phyloP scores from a whole-genome alignment of 1,140 invertebrate genomes.

The Delia radicum region DNA sequence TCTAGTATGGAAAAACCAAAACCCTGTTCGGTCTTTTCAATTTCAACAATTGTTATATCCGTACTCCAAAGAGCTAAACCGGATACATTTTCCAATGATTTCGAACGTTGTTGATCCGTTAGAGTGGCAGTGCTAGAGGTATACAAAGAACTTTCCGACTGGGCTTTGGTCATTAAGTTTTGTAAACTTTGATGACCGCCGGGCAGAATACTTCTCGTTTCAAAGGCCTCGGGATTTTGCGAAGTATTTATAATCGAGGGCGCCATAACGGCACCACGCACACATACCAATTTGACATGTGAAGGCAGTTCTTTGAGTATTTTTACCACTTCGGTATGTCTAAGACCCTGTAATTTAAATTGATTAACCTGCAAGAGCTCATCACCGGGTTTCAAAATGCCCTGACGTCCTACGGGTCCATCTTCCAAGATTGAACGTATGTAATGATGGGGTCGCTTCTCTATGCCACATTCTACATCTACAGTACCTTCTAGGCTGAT shows the following conservation, averaged over 20 bases:
- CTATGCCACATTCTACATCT: conserved; percentile 79
- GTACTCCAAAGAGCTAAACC: conserved; percentile 91
- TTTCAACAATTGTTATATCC: conserved; percentile 82
- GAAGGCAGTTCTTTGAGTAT: conserved; percentile 86
- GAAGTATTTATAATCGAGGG: conserved; percentile 71
- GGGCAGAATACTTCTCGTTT: conserved; percentile 73
- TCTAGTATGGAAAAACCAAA: conserved; percentile 94
- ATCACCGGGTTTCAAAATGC: conserved; percentile 80
- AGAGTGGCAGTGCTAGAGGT: conserved; percentile 70
- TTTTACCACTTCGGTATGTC: conserved; percentile 85
- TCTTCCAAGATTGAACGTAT: conserved; percentile 83
- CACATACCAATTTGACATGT: conserved; percentile 80
- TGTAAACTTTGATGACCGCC: conserved; percentile 70
- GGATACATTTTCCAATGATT: conserved; percentile 88
- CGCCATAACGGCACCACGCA: conserved; percentile 64
- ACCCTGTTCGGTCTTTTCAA: conserved; percentile 86
- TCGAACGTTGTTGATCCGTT: conserved; percentile 67
- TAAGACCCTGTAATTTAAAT: conserved; percentile 78
- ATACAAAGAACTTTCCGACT: conserved; percentile 82
- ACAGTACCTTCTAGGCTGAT: conserved; percentile 93
- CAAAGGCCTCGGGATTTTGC: conserved; percentile 75
- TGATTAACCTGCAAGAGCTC: conserved; percentile 90
- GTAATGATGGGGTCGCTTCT: conserved; percentile 83
- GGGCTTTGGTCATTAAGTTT: conserved; percentile 75
- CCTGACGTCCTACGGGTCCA: conserved; percentile 83